These are phyloP conservation scores for Lomographa bimaculata DNA, from an alignment of 2,888 invertebrate genomes.

Conservation along the genomic window DNA sequence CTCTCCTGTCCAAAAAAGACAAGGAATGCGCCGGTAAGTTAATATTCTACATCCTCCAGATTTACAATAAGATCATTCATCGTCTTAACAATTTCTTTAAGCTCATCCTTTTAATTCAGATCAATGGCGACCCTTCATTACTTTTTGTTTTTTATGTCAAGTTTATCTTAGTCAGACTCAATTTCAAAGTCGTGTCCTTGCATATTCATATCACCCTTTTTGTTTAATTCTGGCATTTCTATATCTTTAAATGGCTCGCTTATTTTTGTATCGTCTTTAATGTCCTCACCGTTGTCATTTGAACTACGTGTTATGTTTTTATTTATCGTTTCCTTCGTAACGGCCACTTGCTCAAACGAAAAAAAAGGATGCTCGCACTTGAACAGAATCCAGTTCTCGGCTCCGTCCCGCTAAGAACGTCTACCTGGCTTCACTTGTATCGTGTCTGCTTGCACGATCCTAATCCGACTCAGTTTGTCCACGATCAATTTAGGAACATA, in stretches of 20 bases:
- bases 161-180: slow-evolving; percentile 18
- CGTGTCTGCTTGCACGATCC: slow-evolving; percentile 61
- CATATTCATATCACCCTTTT: slow-evolving; percentile 26
- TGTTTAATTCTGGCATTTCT: slow-evolving; percentile 18
- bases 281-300: slow-evolving; percentile 36
- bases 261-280: slow-evolving; percentile 27
- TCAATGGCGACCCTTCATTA: slow-evolving; percentile 20
- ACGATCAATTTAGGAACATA: slow-evolving; percentile 5
- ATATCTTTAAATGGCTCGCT: slow-evolving; percentile 25
- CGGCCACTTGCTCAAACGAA: slow-evolving; percentile 65
- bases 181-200: slow-evolving; percentile 26
- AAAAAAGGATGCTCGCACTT: slow-evolving; percentile 64
- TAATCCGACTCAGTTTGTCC: slow-evolving; percentile 39
- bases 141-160: slow-evolving; percentile 20
- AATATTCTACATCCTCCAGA: slow-evolving; percentile 7
- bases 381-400: slow-evolving; percentile 73
- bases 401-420: slow-evolving; percentile 54
- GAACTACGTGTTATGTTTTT: slow-evolving; percentile 44
- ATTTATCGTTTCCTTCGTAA: slow-evolving; percentile 69
- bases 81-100: slow-evolving; percentile 13
- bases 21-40: slow-evolving; percentile 71
- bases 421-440: slow-evolving; percentile 72
- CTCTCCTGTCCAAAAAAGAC: slow-evolving; percentile 83
- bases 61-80: slow-evolving; percentile 11
- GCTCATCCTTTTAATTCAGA: slow-evolving; percentile 19